Base-by-base conservation (phyloP, 2,888 invertebrate genomes). In the Neoscelio sp. region DNA sequence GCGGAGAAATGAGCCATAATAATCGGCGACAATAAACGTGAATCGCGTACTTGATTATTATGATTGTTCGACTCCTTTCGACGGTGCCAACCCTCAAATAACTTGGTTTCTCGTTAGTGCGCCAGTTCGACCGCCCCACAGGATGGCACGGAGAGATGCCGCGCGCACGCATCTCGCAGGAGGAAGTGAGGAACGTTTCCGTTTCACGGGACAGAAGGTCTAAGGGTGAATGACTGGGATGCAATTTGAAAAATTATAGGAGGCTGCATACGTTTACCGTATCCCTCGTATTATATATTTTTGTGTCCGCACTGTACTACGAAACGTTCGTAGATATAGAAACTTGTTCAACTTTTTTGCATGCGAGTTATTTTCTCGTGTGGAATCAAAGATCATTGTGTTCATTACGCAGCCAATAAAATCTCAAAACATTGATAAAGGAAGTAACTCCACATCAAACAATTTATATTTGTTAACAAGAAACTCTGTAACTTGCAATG, bases 11-110 rank as follows among this genome's bases (percentile, higher is more conserved):
- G 68, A 60, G 58, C 40, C 78, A 68, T 83, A 86, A 86, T 87
- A 87, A 88, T 88, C 87, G 84, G 77, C 82, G 85, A 87, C 86
- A 86, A 87, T 87, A 86, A 88, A 87, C 84, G 85, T 85, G 85
- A 88, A 86, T 86, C 85, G 87, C 83, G 83, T 78, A 87, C 87
- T 88, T 88, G 89, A 89, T 89, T 89, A 89, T 88, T 88, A 86
- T 89, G 85, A 88, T 89, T 88, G 86, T 82, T 71, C 85, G 84
- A 83, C 85, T 87, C 83, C 86, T 87, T 86, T 87, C 83, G 83
- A 80, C 81, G 71, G 58, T 54, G 52, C 65, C 83, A 81, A 86
- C 87, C 87, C 87, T 85, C 84, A 83, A 86, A 86, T 87, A 88
- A 87, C 86, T 87, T 86, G 82, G 80, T 87, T 86, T 87, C 88